phyloP scores from a whole-genome alignment of 2,113 vertebrate species.

The Podilymbus podiceps region DNA sequence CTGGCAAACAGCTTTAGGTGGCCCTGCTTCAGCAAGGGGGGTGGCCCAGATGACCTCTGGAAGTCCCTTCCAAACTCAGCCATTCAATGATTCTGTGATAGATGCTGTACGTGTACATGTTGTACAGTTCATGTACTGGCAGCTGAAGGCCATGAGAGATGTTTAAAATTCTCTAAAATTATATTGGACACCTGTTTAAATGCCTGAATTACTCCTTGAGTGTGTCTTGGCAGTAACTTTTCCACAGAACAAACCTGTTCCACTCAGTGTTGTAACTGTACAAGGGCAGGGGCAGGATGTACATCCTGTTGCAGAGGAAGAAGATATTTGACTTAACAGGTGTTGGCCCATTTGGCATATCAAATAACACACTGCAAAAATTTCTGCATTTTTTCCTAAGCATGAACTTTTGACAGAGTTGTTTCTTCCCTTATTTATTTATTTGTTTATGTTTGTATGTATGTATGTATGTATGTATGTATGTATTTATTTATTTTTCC shows the following conservation, averaged over 20 bases:
- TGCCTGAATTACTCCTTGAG: not conserved
- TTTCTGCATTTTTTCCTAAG: not conserved
- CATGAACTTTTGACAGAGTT: not conserved
- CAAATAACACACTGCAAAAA: not conserved
- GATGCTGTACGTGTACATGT: not conserved
- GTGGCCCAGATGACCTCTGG: not conserved
- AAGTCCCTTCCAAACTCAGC: not conserved
- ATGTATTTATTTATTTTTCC: no score
- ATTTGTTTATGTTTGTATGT: no score
- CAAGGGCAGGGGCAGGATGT: not conserved
- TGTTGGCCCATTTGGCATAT: not conserved
- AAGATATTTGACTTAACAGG: not conserved
- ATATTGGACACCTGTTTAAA: not conserved
- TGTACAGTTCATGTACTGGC: not conserved
- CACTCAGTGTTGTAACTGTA: not conserved
- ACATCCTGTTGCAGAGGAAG: constrained; percentile 15
- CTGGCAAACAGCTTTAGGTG: not conserved
- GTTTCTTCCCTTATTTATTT: not conserved
- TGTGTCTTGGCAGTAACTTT: not conserved
- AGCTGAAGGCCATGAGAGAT: not conserved
- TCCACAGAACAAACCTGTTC: not conserved
- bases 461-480: no score
- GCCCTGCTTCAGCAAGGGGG: not conserved
- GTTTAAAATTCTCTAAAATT: not conserved
- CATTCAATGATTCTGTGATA: not conserved